A percentile compares a stretch with the other conserved stretches of the same genome.
Evolutionary conservation across 2,797 vertebrate species (phyloP).

Genomic region (Melopsittacus undulatus): DNA sequence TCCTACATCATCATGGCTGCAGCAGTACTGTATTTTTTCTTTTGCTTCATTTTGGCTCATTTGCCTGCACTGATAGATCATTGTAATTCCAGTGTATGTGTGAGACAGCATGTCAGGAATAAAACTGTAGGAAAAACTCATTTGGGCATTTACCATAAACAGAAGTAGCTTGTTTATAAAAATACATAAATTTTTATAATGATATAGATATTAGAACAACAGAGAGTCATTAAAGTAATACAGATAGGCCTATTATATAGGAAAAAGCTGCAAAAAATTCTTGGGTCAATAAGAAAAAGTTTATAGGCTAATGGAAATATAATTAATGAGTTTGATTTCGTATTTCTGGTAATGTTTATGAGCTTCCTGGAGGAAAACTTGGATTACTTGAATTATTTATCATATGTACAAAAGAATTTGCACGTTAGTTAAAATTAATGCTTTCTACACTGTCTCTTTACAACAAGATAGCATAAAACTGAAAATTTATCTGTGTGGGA

Average conservation of each 20-base stretch:
- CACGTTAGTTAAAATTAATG: neutral
- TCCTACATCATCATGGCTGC: neutral
- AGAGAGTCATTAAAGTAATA: neutral
- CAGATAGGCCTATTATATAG: neutral
- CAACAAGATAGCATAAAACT: neutral
- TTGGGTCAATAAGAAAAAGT: neutral
- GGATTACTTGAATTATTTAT: neutral
- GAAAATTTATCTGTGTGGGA: neutral
- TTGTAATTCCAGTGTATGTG: neutral
- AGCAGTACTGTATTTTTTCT: neutral
- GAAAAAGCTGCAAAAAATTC: neutral
- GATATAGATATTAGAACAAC: neutral
- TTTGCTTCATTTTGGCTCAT: neutral
- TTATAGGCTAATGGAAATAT: neutral
- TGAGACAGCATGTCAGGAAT: neutral
- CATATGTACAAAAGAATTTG: neutral
- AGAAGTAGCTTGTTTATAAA: neutral
- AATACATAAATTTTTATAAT: neutral
- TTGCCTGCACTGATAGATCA: neutral
- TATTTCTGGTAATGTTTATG: neutral
- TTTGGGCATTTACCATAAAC: neutral
- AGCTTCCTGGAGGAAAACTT: neutral
- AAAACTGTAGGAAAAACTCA: neutral
- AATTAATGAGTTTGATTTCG: neutral
- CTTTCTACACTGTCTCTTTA: neutral